Evolutionary conservation across 2,113 vertebrate genomes (phyloP).

Genomic region (Puma concolor): DNA sequence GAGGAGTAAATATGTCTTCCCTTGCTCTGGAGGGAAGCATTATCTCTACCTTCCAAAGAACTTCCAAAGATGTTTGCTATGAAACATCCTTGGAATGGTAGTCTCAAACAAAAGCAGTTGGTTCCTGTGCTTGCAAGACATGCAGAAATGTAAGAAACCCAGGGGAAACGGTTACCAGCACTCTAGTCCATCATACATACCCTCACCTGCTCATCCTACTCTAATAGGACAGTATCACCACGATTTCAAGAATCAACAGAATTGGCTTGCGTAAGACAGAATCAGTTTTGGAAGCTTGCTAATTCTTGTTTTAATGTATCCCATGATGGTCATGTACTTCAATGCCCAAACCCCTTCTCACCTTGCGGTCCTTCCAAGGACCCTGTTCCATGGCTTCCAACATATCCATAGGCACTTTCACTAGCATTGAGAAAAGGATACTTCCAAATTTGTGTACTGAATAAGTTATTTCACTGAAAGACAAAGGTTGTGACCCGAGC

Average conservation of each 20-base stretch:
- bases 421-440: background rate
- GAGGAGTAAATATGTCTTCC: background rate
- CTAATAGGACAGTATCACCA: background rate
- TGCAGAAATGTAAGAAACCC: background rate
- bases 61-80: background rate
- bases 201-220: background rate
- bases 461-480: background rate
- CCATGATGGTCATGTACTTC: background rate
- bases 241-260: background rate
- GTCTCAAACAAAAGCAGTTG: background rate
- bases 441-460: background rate
- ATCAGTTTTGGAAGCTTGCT: background rate
- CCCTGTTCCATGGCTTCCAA: rapidly evolving
- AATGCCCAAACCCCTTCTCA: rapidly evolving
- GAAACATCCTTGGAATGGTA: background rate
- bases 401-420: background rate
- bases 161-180: background rate
- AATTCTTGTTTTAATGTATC: background rate
- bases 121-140: background rate
- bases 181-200: background rate
- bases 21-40: background rate
- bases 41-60: background rate
- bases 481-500: background rate
- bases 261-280: background rate
- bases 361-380: background rate